Evolutionary conservation across 2,888 invertebrate species (phyloP), one percentile per base, ranked within the genome.

Genomic region (Dyspetes luteomarginatus): DNA sequence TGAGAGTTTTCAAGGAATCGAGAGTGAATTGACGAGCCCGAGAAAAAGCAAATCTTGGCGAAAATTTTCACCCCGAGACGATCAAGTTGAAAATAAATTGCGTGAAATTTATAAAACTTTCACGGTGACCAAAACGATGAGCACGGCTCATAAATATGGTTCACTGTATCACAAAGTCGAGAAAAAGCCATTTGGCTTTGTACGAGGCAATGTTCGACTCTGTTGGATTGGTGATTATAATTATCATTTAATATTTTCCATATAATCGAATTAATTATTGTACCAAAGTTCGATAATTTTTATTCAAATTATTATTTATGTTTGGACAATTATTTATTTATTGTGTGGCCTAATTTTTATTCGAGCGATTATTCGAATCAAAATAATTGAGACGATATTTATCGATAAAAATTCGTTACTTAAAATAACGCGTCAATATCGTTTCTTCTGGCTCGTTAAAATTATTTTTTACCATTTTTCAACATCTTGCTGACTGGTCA

Each of bases 181-280:
- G 15, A 74, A 80, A 2, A 81, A 78, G 72, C 52, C 82, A 17
- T 80, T 84, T 12, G 67, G 79, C 24, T 88, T 91, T 55, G 78
- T 85, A 3, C 79, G 83, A 50, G 89, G 87, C 50, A 85, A 87
- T 15, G 81, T 87, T 45, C 86, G 88, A 2, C 67, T 82, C 0
- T 89, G 86, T 62, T 91, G 90, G 88, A 85, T 89, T 36, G 89
- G 90, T 90, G 77, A 82, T 76, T 26, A 15, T 4, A 1, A 36
- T 45, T 15, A 36, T 24, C 48, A 7, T 60, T 43, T 9, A 81
- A 62, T 36, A 36, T 52, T 50, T 65, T 22, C 56, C 24, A 17
- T 15, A 28, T 48, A 5, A 22, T 26, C 7, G 9, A 17, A n/a
- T n/a, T n/a, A n/a, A n/a, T n/a, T n/a, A n/a, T n/a, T n/a, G n/a